Conservation (phyloP, 2,113 vertebrate genomes). For the Shinisaurus crocodilurus region DNA sequence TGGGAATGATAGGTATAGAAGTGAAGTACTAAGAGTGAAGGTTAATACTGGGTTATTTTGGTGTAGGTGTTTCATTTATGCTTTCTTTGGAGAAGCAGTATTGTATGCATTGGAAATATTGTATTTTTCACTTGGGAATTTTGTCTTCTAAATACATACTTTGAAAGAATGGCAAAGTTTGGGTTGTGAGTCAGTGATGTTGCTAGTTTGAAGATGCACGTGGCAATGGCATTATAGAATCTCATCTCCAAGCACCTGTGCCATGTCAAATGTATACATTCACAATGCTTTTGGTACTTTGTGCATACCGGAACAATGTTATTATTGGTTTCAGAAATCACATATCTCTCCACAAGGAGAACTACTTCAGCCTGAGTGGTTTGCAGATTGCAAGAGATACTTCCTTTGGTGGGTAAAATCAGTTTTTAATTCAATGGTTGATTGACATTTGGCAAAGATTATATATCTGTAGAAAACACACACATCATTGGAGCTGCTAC, state of each 20-base stretch:
- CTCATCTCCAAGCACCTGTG: too few species aligned
- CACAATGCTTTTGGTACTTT: background rate
- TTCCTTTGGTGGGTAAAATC: background rate
- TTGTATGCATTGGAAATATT: too few species aligned
- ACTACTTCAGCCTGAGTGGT: background rate
- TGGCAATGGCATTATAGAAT: background rate
- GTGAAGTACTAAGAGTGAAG: too few species aligned
- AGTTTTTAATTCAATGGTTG: conserved; percentile 1
- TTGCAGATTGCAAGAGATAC: background rate
- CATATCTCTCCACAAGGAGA: background rate
- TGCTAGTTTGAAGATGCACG: background rate
- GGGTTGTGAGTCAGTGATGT: background rate
- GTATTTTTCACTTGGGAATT: background rate
- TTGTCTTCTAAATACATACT: background rate
- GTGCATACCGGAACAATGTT: background rate
- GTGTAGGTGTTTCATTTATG: too few species aligned
- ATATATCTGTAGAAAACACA: background rate
- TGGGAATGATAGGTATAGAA: too few species aligned
- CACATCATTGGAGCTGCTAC: background rate
- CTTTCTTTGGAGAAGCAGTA: too few species aligned
- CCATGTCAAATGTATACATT: background rate
- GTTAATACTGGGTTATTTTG: too few species aligned
- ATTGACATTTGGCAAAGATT: background rate
- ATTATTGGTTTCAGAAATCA: background rate
- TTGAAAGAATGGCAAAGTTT: background rate